Evolutionary conservation across 2,888 invertebrate genomes (phyloP).

Genomic region (Luperina testacea): DNA sequence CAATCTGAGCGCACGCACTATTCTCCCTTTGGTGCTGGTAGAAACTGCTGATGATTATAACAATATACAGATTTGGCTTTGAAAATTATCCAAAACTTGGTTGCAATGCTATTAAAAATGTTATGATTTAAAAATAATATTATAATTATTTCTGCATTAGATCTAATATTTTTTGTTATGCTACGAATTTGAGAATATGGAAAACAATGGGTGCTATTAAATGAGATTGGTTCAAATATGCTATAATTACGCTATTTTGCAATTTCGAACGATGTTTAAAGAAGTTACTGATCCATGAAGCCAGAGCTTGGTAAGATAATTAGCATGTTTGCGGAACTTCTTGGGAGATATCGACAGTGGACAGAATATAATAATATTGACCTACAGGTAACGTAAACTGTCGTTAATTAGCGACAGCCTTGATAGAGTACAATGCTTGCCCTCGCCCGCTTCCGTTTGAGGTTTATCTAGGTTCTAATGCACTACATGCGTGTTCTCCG

Average conservation of each 20-base stretch:
- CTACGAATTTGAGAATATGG: slow-evolving; percentile 39
- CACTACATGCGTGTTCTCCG: slow-evolving; percentile 44
- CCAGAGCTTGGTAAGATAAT: slow-evolving; percentile 16
- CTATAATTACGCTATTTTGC: slow-evolving; percentile 29
- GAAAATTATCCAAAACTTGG: not conserved
- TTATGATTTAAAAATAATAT: slow-evolving; percentile 5
- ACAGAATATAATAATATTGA: slow-evolving; percentile 53
- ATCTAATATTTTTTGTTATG: slow-evolving; percentile 30
- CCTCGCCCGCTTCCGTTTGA: slow-evolving; percentile 76
- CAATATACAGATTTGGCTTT: not conserved
- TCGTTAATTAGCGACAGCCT: slow-evolving; percentile 62
- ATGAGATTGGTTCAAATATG: slow-evolving; percentile 33
- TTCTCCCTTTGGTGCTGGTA: not conserved
- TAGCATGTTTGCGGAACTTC: slow-evolving; percentile 32
- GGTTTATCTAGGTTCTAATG: slow-evolving; percentile 64
- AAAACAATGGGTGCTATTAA: slow-evolving; percentile 53
- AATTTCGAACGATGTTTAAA: slow-evolving; percentile 14
- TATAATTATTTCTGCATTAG: slow-evolving; percentile 52
- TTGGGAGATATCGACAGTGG: slow-evolving; percentile 22
- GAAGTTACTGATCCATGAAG: slow-evolving; percentile 47
- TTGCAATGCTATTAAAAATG: not conserved
- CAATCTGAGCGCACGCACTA: not conserved
- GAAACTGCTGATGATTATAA: not conserved
- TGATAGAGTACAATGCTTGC: slow-evolving; percentile 65
- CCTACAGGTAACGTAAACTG: slow-evolving; percentile 55